Conservation (phyloP, 2,113 vertebrate genomes). For the Pionites leucogaster region DNA sequence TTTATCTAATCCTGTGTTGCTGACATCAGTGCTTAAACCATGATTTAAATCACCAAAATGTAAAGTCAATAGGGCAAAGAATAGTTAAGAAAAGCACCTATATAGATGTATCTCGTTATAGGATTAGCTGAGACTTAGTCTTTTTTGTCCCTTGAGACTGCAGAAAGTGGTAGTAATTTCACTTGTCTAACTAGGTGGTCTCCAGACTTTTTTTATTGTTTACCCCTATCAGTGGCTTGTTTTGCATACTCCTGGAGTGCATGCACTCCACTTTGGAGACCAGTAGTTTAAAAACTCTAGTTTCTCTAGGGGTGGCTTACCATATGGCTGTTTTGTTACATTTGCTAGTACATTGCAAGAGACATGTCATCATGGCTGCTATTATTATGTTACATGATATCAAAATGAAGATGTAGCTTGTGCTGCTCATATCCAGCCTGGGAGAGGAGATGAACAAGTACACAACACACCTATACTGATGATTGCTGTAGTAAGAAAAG, state of each 20-base stretch:
- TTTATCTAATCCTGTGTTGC: background rate
- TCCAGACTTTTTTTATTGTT: background rate
- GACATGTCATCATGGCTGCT: background rate
- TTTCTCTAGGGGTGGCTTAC: background rate
- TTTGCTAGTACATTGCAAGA: background rate
- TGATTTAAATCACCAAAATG: background rate
- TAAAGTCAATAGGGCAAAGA: background rate
- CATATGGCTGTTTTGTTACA: background rate
- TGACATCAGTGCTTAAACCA: background rate
- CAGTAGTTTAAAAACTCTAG: background rate
- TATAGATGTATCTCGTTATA: background rate
- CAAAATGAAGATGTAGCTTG: background rate
- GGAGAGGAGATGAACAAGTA: background rate
- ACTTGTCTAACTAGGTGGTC: background rate
- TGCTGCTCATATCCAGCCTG: background rate
- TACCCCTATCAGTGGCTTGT: background rate
- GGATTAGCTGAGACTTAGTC: background rate
- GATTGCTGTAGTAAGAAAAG: background rate
- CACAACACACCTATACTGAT: background rate
- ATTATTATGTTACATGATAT: background rate
- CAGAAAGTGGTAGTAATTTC: background rate
- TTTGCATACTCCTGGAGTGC: fast-evolving
- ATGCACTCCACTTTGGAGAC: fast-evolving
- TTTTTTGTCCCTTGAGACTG: background rate
- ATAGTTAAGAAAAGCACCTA: background rate